Evolutionary conservation across 2,888 invertebrate species (phyloP), one percentile per base, ranked within the genome.

Genomic region (Drosophila putrida): DNA sequence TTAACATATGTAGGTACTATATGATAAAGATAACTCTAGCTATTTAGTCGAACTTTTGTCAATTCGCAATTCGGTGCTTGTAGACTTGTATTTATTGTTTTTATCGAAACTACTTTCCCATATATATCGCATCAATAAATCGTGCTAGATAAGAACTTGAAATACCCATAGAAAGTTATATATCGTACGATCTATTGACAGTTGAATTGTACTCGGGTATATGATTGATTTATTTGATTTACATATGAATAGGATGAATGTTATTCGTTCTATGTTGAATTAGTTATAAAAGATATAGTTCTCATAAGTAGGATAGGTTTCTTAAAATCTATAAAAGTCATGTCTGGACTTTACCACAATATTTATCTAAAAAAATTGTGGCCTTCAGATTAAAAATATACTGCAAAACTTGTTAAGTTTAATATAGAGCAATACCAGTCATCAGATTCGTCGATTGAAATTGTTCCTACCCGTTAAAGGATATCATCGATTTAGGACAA

Each of bases 131-230:
- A 13, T 39, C n/a, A 47, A 50, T 62, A 15, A 47, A 55, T 9
- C 11, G 6, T 4, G 13, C 6, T 25, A 25, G 46, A 62, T 47
- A 47, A 55, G 20, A 13, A n/a, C 3, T 41, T 3, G 20, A n/a
- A 43, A n/a, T 27, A 25, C 8, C n/a, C 2, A 36, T 36, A 25
- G 36, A 50, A 36, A 13, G 44, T 13, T 5, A 50, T 36, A 13
- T 15, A 50, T 36, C 36, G 25, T 36, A 36, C 25, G 25, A 50
- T 50, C 25, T n/a, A 27, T 50, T 36, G 36, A 50, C 36, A 50
- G 9, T 36, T 38, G 8, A 27, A 36, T 50, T 50, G 27, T 1
- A n/a, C 36, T 10, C 1, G 8, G 10, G 11, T 20, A 15, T 33
- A 33, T 36, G 35, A 31, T 31, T 31, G 9, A 20, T 20, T 20